phyloP scores from a whole-genome alignment of 2,113 vertebrate species.

The Irena cyanogastra region DNA sequence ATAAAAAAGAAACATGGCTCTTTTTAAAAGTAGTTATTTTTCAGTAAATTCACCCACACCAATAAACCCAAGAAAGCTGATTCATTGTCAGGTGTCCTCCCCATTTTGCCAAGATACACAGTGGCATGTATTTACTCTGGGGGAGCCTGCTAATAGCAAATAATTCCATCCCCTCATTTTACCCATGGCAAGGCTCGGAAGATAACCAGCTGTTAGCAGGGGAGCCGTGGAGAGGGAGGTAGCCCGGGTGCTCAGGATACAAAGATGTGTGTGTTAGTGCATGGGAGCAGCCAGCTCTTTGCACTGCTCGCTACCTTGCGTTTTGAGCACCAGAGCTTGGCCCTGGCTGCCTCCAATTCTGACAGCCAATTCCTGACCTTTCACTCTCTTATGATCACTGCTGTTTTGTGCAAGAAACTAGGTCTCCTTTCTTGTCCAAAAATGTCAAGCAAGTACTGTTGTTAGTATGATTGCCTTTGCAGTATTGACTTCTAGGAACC shows the following conservation, averaged over 20 bases:
- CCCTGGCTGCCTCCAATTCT: not conserved
- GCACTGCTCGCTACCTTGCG: not conserved
- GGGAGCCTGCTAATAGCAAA: not conserved
- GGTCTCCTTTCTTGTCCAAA: not conserved
- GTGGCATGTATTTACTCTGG: not conserved
- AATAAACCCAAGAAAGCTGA: not conserved
- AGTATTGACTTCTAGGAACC: conserved; percentile 54
- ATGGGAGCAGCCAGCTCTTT: not conserved
- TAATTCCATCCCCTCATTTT: conserved; percentile 29
- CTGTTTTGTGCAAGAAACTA: not conserved
- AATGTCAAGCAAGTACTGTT: conserved; percentile 12
- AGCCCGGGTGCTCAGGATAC: not conserved
- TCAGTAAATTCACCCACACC: not conserved
- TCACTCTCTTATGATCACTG: not conserved
- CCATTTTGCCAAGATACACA: conserved; percentile 24
- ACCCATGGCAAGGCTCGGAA: not conserved
- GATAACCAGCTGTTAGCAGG: conserved; percentile 29
- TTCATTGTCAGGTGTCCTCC: not conserved
- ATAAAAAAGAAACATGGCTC: not conserved
- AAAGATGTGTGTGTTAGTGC: not conserved
- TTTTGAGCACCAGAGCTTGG: not conserved
- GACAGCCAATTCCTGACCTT: conserved; percentile 31
- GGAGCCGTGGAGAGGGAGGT: not conserved
- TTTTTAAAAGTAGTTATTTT: not conserved
- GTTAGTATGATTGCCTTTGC: conserved; percentile 9